These are phyloP conservation scores for Nemotelus nigrinus DNA, from an alignment of 2,888 invertebrate genomes.

Conservation along the genomic window DNA sequence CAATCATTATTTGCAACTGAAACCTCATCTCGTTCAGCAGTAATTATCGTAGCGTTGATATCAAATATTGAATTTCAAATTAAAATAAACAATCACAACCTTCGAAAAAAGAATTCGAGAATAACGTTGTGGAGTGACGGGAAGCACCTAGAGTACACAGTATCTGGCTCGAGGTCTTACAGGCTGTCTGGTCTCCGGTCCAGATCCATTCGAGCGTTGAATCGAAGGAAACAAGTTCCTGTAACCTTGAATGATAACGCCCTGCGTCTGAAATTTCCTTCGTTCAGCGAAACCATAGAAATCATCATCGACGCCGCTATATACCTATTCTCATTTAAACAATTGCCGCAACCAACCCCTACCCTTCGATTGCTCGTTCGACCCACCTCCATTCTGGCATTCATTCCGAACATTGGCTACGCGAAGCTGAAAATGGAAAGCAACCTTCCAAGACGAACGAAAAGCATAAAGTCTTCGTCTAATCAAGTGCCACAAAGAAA, in stretches of 20 bases:
- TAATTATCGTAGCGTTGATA: neutral
- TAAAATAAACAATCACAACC: constrained; percentile 9
- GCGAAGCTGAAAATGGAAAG: neutral
- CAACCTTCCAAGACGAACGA: neutral
- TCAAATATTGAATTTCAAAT: constrained; percentile 32
- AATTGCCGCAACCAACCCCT: neutral
- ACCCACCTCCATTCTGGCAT: neutral
- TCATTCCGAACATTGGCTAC: neutral
- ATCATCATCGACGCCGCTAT: neutral
- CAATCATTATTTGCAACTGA: constrained; percentile 2
- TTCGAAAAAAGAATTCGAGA: neutral
- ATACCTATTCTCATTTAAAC: neutral
- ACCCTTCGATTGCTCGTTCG: neutral
- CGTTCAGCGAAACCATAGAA: constrained; percentile 18
- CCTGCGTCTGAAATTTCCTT: neutral
- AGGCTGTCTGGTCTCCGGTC: neutral
- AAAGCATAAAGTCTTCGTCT: constrained; percentile 7
- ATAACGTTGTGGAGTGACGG: neutral
- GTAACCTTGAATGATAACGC: constrained; percentile 19
- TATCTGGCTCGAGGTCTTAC: neutral
- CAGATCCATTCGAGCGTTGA: neutral
- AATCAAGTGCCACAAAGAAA: constrained; percentile 36
- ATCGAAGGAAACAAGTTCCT: neutral
- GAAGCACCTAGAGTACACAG: too few relatives aligned
- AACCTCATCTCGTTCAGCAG: neutral